Evolutionary conservation across 2,797 vertebrate species (phyloP).

Genomic region (Lycodopsis pacificus): DNA sequence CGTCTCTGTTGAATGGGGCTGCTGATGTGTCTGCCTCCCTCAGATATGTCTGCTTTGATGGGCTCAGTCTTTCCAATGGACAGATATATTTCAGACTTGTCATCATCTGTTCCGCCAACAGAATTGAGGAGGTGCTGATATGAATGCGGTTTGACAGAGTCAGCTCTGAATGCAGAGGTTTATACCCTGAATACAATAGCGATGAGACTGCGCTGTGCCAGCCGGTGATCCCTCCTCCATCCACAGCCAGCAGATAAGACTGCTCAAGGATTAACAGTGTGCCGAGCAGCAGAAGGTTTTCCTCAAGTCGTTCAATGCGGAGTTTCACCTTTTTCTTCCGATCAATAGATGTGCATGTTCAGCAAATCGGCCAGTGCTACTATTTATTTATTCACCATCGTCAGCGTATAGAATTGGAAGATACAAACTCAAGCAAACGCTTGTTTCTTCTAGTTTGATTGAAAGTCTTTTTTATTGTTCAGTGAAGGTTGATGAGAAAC

Average conservation of each 20-base stretch:
- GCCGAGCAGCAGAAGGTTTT: conserved; percentile 6
- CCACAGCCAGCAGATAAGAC: conserved; percentile 10
- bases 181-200: neutral
- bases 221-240: neutral
- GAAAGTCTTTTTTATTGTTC: neutral
- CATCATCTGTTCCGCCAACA: neutral
- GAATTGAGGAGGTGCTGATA: neutral
- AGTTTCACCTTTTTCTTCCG: neutral
- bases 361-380: neutral
- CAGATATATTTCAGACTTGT: conserved; percentile 22
- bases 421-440: neutral
- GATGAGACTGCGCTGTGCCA: conserved; percentile 6
- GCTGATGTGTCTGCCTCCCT: conserved; percentile 11
- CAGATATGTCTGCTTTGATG: conserved; percentile 24
- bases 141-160: neutral
- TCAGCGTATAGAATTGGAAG: neutral
- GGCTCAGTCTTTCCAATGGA: neutral
- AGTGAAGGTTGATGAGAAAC: neutral
- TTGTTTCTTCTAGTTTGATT: neutral
- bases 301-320: neutral
- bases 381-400: neutral
- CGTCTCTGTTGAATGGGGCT: neutral
- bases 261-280: conserved; percentile 26
- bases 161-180: neutral
- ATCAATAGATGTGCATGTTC: neutral